Evolutionary conservation across 2,113 vertebrate genomes (phyloP).

Genomic region (Thalassoma bifasciatum): DNA sequence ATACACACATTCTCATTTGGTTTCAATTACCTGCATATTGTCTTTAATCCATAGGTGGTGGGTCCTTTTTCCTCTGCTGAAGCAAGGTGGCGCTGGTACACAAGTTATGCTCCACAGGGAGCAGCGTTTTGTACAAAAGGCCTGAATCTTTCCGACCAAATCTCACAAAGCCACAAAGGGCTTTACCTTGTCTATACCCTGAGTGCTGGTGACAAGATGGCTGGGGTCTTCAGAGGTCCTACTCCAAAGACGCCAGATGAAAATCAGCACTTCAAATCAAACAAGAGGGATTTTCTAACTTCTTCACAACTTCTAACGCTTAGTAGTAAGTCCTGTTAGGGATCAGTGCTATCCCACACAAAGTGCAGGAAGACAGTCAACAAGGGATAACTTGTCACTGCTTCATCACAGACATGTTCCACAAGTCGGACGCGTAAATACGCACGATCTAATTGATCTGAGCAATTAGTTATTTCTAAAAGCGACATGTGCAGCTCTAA

Average conservation of each 20-base stretch:
- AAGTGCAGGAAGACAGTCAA: neutral
- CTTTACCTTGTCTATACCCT: slow-evolving; percentile 4
- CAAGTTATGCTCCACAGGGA: slow-evolving; percentile 34
- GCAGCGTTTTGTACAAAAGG: neutral
- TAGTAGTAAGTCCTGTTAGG: neutral
- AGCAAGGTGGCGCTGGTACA: slow-evolving; percentile 73
- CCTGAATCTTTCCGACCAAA: slow-evolving; percentile 19
- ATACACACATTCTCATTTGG: slow-evolving; percentile 29
- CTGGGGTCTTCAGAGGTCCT: neutral
- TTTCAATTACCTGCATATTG: slow-evolving; percentile 42
- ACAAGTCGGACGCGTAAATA: neutral
- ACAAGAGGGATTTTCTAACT: slow-evolving; percentile 3
- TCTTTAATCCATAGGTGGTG: slow-evolving; percentile 9
- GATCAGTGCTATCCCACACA: neutral
- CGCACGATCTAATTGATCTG: neutral
- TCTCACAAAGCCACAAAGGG: neutral
- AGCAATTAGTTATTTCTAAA: neutral
- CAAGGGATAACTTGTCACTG: too few species aligned
- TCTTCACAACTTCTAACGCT: neutral
- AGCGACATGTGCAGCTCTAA: neutral
- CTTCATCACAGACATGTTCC: neutral
- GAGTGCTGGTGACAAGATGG: neutral
- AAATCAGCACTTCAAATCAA: slow-evolving; percentile 3
- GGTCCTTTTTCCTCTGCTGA: neutral
- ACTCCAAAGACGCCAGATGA: neutral